phyloP scores from a whole-genome alignment of 2,113 vertebrate species.

The Microtus oregoni region DNA sequence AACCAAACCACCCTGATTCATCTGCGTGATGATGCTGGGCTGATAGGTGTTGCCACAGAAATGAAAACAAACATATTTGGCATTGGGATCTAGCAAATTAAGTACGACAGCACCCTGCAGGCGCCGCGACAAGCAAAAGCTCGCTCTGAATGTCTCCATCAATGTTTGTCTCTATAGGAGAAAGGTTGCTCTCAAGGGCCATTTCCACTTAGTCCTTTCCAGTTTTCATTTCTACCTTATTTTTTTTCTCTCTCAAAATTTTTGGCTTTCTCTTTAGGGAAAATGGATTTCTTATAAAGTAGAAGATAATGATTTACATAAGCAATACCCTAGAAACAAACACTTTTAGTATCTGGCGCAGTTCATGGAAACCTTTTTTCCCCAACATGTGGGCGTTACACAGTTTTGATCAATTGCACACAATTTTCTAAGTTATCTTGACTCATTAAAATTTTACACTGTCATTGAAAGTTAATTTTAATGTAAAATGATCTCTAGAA shows the following conservation, averaged over 20 bases:
- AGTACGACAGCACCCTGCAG: not conserved
- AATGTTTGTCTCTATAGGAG: not conserved
- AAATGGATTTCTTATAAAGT: slow-evolving; percentile 39
- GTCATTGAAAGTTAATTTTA: slow-evolving; percentile 56
- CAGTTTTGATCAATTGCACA: slow-evolving; percentile 52
- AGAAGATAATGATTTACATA: slow-evolving; percentile 35
- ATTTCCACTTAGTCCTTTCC: not conserved
- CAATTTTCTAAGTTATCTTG: slow-evolving; percentile 45
- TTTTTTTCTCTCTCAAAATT: not conserved
- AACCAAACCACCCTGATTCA: slow-evolving; percentile 10
- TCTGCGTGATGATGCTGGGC: not conserved
- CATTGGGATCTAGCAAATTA: not conserved
- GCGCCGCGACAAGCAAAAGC: not conserved
- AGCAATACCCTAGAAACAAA: slow-evolving; percentile 46
- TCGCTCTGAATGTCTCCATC: not conserved
- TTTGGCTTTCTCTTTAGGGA: not conserved
- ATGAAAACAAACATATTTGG: not conserved
- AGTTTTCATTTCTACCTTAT: not conserved
- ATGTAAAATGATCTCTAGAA: slow-evolving; percentile 4
- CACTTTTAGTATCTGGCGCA: slow-evolving; percentile 29
- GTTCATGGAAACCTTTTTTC: slow-evolving; percentile 3
- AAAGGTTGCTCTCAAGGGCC: not conserved
- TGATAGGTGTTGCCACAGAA: not conserved
- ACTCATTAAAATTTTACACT: slow-evolving; percentile 54
- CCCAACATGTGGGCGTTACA: not conserved